Percentiles rank a stretch among this genome's conserved stretches.
Evolutionary conservation across 2,888 invertebrate species (phyloP).

Genomic region (Galerucella calmariensis): DNA sequence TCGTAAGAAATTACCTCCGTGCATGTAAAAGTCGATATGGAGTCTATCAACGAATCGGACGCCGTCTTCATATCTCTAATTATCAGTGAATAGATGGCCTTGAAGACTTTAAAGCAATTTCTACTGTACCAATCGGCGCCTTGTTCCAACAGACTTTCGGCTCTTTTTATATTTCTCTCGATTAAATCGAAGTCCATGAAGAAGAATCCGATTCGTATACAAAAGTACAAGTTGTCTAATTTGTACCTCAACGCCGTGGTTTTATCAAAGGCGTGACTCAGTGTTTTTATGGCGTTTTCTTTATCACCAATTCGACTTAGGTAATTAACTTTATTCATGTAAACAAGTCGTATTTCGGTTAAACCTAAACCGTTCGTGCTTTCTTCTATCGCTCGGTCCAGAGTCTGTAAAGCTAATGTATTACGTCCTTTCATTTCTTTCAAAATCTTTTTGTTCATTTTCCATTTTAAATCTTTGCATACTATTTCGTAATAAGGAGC

Average conservation of each 20-base stretch:
- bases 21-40: conserved; percentile 79
- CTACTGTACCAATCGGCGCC: conserved; percentile 78
- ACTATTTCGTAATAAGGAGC: conserved; percentile 73
- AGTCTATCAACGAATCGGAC: conserved; percentile 73
- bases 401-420: conserved; percentile 45
- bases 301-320: conserved; percentile 64
- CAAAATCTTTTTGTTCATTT: conserved; percentile 60
- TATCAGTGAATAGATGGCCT: conserved; percentile 74
- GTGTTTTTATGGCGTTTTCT: conserved; percentile 54
- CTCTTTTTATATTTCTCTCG: conserved; percentile 58
- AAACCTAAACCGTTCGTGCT: conserved; percentile 48
- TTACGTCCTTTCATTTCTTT: conserved; percentile 55
- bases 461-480: conserved; percentile 65
- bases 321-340: conserved; percentile 62
- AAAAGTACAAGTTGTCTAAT: conserved; percentile 63
- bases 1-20: conserved; percentile 79
- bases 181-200: conserved; percentile 54
- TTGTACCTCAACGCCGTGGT: conserved; percentile 60
- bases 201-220: conserved; percentile 61
- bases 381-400: conserved; percentile 53
- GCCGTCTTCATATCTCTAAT: conserved; percentile 76
- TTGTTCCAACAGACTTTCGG: conserved; percentile 56
- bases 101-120: conserved; percentile 77
- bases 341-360: conserved; percentile 54
- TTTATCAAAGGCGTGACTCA: conserved; percentile 58